Evolutionary conservation across 2,888 invertebrate species (phyloP), one percentile per base, ranked within the genome.

Genomic region (Mesopsocus fuscifrons): DNA sequence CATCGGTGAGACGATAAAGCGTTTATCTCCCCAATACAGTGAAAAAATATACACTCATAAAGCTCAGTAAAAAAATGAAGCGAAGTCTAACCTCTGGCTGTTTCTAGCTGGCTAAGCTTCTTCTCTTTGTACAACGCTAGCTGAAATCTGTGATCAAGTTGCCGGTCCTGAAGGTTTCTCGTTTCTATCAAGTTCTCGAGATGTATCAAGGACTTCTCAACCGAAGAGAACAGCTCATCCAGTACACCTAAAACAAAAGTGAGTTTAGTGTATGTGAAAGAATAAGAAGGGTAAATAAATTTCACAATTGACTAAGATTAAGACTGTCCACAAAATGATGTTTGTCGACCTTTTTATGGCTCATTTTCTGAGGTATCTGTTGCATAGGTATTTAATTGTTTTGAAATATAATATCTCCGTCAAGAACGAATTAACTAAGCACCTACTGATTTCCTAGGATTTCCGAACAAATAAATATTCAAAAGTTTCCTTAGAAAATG

Each of bases 101-200:
- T 53, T 53, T 67, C 65, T 21, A 68, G 53, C 49, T 67, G 65
- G 9, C 60, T 58, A 57, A 77, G 63, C 62, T 78, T 78, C 52
- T 73, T 74, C 51, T 77, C 74, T 56, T 77, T 72, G 51, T 78
- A 78, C 49, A 77, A 59, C 15, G 72, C 70, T 43, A 82, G 63
- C 49, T 80, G 77, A 54, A 76, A 75, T 50, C 72, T 66, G 54
- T 81, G 79, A 53, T 79, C 76, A 34, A 74, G 55, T 57, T 80
- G 77, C 60, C 72, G 70, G 53, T 70, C 74, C 53, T 79, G 73
- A 55, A 80, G 67, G 48, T 78, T 77, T 47, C 72, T 66, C 47
- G 69, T 69, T 53, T 81, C 79, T 11, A 79, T 70, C 45, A 76
- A 56, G 53, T 77, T 73, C 55, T 81, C 77, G 47, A 80, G 66